phyloP scores from a whole-genome alignment of 2,888 invertebrate genomes.

The Chrysolina oricalcia region DNA sequence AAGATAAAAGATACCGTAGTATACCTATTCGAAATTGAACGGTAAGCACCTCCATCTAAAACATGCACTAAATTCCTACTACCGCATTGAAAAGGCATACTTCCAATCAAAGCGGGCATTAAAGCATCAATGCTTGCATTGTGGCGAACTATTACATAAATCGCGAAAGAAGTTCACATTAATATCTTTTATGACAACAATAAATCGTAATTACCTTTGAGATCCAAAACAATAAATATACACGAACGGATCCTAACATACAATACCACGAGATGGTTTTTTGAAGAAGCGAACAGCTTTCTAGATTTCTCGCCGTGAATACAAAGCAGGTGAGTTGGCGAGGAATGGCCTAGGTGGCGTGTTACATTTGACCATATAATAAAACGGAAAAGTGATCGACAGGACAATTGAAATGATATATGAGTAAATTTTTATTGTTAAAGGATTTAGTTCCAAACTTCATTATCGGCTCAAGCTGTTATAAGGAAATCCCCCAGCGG shows the following conservation, averaged over 20 bases:
- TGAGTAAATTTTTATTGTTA: too few species aligned
- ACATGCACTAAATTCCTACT: conserved; percentile 12
- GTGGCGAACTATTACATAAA: conserved; percentile 48
- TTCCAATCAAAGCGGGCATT: conserved; percentile 12
- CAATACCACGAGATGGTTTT: conserved; percentile 40
- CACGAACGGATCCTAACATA: conserved; percentile 39
- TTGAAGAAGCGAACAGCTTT: conserved; percentile 26
- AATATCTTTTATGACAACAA: conserved; percentile 57
- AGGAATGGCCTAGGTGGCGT: conserved; percentile 22
- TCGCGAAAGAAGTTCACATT: conserved; percentile 50
- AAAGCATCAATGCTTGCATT: conserved; percentile 38
- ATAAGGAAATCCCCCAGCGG: too few species aligned
- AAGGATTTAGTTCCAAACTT: too few species aligned
- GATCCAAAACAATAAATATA: conserved; percentile 49
- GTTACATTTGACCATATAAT: conserved; percentile 13
- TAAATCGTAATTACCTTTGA: conserved; percentile 56
- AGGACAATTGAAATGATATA: conserved; percentile 22
- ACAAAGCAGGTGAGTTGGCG: conserved; percentile 35
- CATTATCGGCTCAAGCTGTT: too few species aligned
- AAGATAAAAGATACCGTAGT: not conserved
- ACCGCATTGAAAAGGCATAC: conserved; percentile 22
- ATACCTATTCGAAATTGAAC: not conserved
- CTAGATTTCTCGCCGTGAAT: conserved; percentile 37
- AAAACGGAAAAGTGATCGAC: not conserved
- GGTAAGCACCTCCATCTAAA: not conserved